Percentiles rank a stretch among this genome's conserved stretches.
Conservation (phyloP, 1,140 invertebrate genomes). For the Drosophila ogumai region DNA sequence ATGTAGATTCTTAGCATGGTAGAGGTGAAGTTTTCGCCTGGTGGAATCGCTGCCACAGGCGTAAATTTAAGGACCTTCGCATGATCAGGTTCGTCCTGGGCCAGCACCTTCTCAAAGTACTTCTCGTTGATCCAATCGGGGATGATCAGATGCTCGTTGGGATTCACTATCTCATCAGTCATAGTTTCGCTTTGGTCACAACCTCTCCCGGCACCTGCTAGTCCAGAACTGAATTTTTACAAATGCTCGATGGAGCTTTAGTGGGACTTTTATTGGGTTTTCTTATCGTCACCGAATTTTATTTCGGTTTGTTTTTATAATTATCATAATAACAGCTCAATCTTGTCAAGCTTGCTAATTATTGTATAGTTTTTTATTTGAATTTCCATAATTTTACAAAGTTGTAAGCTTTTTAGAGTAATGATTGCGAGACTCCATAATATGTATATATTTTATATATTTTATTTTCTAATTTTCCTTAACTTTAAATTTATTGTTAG, state of each 20-base stretch:
- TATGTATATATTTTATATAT: no score
- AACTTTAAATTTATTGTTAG: background rate
- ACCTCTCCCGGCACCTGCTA: constrained; percentile 9
- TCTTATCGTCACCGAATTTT: constrained; percentile 19
- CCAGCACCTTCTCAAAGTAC: constrained; percentile 84
- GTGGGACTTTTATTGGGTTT: constrained; percentile 2
- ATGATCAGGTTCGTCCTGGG: constrained; percentile 79
- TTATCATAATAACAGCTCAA: constrained; percentile 6
- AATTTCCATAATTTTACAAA: background rate
- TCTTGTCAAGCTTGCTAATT: background rate
- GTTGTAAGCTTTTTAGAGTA: no score
- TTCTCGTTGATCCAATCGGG: constrained; percentile 85
- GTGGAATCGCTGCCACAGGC: constrained; percentile 64
- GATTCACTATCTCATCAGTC: constrained; percentile 62
- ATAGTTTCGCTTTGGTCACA: constrained; percentile 7
- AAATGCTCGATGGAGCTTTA: background rate
- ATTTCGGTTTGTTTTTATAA: background rate
- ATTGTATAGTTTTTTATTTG: background rate
- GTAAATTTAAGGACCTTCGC: constrained; percentile 64
- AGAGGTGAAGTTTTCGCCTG: constrained; percentile 75
- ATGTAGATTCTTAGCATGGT: constrained; percentile 68
- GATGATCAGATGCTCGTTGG: constrained; percentile 70
- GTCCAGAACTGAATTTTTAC: constrained; percentile 1
- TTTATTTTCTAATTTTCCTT: no score
- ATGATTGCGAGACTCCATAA: no score